phyloP scores from a whole-genome alignment of 2,888 invertebrate species.

The Quadroppia sp. region DNA sequence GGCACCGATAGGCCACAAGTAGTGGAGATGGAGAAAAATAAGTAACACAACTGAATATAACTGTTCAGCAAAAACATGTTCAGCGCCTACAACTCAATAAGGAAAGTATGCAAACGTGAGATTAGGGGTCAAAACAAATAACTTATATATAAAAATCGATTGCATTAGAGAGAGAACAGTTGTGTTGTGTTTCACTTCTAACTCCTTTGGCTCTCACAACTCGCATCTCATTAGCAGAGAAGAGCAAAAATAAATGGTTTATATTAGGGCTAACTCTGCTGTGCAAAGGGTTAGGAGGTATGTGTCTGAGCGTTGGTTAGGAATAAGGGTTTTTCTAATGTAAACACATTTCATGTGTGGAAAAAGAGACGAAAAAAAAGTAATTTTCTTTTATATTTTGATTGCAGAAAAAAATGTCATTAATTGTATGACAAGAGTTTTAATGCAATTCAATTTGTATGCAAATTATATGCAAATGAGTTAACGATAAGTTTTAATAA shows the following conservation, averaged over 20 bases:
- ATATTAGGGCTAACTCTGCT: background rate
- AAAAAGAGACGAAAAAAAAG: too few relatives aligned
- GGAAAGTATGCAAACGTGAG: conserved; percentile 12
- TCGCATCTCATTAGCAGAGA: background rate
- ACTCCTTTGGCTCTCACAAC: background rate
- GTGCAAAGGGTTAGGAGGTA: background rate
- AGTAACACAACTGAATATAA: background rate
- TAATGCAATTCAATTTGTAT: too few relatives aligned
- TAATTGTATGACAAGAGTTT: too few relatives aligned
- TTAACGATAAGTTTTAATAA: too few relatives aligned
- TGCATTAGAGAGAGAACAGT: conserved; percentile 8
- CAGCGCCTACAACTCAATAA: background rate
- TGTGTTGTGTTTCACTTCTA: too few relatives aligned
- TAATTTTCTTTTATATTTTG: too few relatives aligned
- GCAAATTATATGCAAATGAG: too few relatives aligned
- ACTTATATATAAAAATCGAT: background rate
- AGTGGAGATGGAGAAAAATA: too few relatives aligned
- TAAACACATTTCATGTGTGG: too few relatives aligned
- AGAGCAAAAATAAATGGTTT: background rate
- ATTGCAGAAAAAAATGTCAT: too few relatives aligned
- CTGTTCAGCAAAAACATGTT: background rate
- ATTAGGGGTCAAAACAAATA: background rate
- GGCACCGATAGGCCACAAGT: background rate
- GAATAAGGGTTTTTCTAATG: too few relatives aligned
- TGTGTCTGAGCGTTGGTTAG: background rate